These are phyloP conservation scores for Lasioglossum albipes DNA, from an alignment of 1,140 invertebrate species.

Conservation along the genomic window DNA sequence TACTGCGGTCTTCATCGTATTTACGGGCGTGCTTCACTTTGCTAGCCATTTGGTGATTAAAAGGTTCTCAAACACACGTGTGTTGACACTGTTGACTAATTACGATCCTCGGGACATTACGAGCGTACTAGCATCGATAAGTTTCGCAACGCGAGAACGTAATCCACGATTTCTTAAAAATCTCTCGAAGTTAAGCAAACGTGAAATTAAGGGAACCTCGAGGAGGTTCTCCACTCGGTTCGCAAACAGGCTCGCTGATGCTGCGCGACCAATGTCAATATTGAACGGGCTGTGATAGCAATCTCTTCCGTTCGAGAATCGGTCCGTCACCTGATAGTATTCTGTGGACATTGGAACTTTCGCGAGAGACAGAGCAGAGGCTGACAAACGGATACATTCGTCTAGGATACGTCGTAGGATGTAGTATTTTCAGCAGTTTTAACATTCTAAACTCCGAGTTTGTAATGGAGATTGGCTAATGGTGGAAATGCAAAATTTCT, in stretches of 20 bases:
- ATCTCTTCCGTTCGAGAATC: not conserved
- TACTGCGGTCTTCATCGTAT: not conserved
- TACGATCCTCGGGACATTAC: not conserved
- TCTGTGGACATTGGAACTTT: not conserved
- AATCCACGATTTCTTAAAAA: not conserved
- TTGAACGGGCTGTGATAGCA: conserved; percentile 8
- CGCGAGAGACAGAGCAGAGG: not conserved
- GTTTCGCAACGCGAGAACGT: too few species aligned
- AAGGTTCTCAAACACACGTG: not conserved
- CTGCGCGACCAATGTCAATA: conserved; percentile 26
- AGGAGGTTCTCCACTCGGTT: not conserved
- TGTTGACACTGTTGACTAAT: not conserved
- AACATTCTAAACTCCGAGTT: too few species aligned
- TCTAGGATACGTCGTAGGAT: too few species aligned
- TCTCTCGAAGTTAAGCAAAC: not conserved
- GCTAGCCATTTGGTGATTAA: not conserved
- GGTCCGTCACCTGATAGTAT: not conserved
- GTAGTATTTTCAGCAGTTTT: not conserved
- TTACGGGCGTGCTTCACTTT: not conserved
- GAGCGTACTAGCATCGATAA: not conserved
- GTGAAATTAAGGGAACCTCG: not conserved
- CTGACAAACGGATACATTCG: too few species aligned
- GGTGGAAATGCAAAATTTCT: too few species aligned
- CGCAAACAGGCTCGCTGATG: not conserved
- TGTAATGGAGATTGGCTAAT: too few species aligned